These are phyloP conservation scores for Tricholaema leucomelas DNA, from an alignment of 2,113 vertebrate genomes.

Conservation along the genomic window DNA sequence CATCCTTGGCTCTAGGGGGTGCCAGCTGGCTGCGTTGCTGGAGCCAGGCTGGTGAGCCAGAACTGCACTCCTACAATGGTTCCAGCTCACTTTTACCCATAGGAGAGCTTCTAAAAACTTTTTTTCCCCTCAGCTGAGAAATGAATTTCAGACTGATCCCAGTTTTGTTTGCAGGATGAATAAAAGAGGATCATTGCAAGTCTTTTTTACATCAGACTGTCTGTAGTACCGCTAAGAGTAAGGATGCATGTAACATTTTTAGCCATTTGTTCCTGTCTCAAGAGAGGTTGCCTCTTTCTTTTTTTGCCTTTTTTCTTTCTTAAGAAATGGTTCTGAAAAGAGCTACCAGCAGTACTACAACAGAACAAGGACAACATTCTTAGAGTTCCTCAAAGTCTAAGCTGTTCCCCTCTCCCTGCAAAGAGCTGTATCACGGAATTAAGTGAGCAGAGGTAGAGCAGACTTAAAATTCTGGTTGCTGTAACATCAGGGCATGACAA, in stretches of 20 bases:
- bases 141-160: background rate
- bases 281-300: background rate
- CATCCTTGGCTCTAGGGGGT: background rate
- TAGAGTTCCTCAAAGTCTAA: background rate
- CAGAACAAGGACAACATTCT: background rate
- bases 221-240: background rate
- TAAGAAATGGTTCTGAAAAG: background rate
- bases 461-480: background rate
- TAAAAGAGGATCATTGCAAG: background rate
- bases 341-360: background rate
- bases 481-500: background rate
- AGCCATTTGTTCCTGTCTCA: background rate
- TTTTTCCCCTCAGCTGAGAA: background rate
- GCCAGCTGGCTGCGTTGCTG: background rate
- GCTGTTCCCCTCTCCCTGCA: background rate
- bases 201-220: background rate
- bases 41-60: background rate
- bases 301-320: background rate
- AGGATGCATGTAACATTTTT: background rate
- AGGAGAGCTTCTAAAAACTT: background rate
- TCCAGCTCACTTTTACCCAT: background rate
- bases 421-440: background rate
- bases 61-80: background rate
- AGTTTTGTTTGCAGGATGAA: background rate
- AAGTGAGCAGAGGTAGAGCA: background rate